phyloP scores from a whole-genome alignment of 2,113 vertebrate species.

The Barbus barbus region DNA sequence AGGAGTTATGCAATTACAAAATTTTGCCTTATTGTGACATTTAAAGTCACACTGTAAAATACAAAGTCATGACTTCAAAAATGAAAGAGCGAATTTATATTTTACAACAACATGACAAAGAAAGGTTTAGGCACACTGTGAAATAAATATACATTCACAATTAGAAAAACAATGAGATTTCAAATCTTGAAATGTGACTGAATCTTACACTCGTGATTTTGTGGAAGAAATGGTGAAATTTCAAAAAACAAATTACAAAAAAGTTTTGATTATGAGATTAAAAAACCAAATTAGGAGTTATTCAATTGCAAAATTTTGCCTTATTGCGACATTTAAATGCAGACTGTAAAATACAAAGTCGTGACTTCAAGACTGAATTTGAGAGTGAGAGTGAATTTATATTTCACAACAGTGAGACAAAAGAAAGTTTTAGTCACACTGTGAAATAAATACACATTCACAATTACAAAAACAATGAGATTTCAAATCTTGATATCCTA shows the following conservation, averaged over 20 bases:
- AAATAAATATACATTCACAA: not conserved
- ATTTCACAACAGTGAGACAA: not conserved
- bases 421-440: not conserved
- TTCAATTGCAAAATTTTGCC: no score
- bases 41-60: no score
- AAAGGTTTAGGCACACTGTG: not conserved
- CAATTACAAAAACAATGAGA: not conserved
- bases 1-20: no score
- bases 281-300: no score
- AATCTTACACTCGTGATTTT: not conserved
- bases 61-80: not conserved
- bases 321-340: no score
- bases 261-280: not conserved
- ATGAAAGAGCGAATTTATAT: not conserved
- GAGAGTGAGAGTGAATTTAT: not conserved
- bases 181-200: not conserved
- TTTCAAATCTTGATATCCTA: not conserved
- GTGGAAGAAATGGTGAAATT: not conserved
- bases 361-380: not conserved
- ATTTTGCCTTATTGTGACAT: no score
- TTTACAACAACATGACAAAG: not conserved
- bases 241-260: not conserved
- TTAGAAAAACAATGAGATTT: no score
- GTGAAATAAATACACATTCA: not conserved
- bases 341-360: no score